phyloP scores from a whole-genome alignment of 2,113 vertebrate species.

The Phocoena phocoena region DNA sequence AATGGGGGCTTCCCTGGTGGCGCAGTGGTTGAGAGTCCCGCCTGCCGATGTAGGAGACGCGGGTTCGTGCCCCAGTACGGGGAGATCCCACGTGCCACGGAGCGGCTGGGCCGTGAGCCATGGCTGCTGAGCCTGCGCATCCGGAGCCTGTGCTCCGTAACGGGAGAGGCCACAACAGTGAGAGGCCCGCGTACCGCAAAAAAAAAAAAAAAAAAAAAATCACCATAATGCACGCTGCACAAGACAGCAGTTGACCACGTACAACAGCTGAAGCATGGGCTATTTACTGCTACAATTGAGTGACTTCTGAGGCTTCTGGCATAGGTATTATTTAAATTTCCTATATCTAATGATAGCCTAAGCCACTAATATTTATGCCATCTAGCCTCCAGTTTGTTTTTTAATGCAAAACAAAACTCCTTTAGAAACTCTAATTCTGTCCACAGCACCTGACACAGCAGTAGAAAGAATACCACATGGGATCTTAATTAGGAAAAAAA shows the following conservation, averaged over 20 bases:
- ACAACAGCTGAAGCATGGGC: not conserved
- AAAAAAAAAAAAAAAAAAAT: not conserved
- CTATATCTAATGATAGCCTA: not conserved
- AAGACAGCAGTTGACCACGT: not conserved
- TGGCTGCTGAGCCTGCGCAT: too few species aligned
- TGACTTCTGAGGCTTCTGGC: not conserved
- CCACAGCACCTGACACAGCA: constrained; percentile 1
- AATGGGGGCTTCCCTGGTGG: not conserved
- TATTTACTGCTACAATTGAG: not conserved
- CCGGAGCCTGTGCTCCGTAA: too few species aligned
- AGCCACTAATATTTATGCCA: not conserved
- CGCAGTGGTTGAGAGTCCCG: too few species aligned
- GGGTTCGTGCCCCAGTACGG: too few species aligned
- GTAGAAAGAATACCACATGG: not conserved
- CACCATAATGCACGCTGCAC: not conserved
- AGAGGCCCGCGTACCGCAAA: too few species aligned
- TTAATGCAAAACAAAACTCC: constrained; percentile 10
- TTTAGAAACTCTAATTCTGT: not conserved
- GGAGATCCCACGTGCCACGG: too few species aligned
- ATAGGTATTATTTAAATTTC: constrained; percentile 9
- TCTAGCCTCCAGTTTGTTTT: not conserved
- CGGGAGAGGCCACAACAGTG: too few species aligned
- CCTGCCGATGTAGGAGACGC: too few species aligned
- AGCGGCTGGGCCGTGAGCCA: too few species aligned
- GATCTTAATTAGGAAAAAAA: not conserved